These are phyloP conservation scores for Betta splendens DNA, from an alignment of 2,797 vertebrate species.

Conservation along the genomic window DNA sequence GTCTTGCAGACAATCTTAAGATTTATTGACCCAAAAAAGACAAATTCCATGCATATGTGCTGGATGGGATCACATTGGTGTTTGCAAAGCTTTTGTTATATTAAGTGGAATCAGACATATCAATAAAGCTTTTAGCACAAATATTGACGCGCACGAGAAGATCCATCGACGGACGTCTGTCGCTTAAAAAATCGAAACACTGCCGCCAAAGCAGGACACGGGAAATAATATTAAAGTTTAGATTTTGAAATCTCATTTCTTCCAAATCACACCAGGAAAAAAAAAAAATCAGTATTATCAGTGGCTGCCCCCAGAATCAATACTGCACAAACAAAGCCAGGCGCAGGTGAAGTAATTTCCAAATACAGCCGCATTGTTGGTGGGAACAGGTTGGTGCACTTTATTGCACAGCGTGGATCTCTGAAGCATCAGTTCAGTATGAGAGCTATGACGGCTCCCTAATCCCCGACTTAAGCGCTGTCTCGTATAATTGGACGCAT, in stretches of 20 bases:
- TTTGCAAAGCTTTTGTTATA: not conserved
- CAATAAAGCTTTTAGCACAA: slow-evolving; percentile 34
- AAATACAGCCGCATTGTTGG: slow-evolving; percentile 67
- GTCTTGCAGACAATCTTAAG: no score
- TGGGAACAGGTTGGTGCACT: slow-evolving; percentile 74
- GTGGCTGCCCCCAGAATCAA: slow-evolving; percentile 1
- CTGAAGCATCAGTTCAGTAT: slow-evolving; percentile 39
- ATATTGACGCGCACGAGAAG: slow-evolving; percentile 24
- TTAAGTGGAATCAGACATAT: slow-evolving; percentile 16
- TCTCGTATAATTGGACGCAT: slow-evolving; percentile 2
- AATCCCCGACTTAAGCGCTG: not conserved
- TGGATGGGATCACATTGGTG: not conserved
- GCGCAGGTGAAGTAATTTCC: slow-evolving; percentile 54
- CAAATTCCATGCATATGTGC: no score
- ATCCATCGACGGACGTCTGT: slow-evolving; percentile 31
- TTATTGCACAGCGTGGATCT: slow-evolving; percentile 38
- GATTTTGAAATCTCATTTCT: not conserved
- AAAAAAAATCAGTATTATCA: slow-evolving; percentile 10
- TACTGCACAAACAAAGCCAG: slow-evolving; percentile 41
- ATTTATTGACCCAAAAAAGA: not conserved
- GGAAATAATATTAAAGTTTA: not conserved
- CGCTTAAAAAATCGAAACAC: slow-evolving; percentile 12
- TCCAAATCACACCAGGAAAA: not conserved
- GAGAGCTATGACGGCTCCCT: slow-evolving; percentile 22
- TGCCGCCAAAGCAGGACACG: not conserved